Evolutionary conservation across 2,797 vertebrate species (phyloP).

Genomic region (Acipenser transmontanus): DNA sequence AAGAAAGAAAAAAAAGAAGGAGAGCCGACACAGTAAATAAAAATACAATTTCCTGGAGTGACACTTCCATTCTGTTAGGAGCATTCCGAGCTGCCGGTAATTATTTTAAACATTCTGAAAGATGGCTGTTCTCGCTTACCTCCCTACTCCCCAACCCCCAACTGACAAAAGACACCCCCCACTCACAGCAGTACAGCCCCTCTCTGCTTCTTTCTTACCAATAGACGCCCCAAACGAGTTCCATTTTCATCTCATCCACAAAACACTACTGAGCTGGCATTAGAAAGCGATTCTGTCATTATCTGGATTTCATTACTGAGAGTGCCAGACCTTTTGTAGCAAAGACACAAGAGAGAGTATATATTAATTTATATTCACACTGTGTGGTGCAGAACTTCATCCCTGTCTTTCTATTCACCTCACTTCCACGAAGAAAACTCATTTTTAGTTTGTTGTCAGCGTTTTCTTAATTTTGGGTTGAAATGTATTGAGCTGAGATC

Average conservation of each 20-base stretch:
- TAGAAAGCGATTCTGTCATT: conserved; percentile 19
- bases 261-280: conserved; percentile 5
- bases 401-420: conserved; percentile 12
- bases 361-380: conserved; percentile 23
- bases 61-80: conserved; percentile 59
- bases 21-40: conserved; percentile 61
- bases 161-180: background rate
- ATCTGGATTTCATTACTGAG: conserved; percentile 17
- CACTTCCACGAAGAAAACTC: background rate
- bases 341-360: conserved; percentile 12
- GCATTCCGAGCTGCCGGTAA: conserved; percentile 50
- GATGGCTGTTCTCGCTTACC: conserved; percentile 45
- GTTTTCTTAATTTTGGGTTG: too few species aligned
- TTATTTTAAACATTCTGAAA: conserved; percentile 62
- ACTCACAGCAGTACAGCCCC: conserved; percentile 2
- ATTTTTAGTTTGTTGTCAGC: too few species aligned
- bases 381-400: conserved; percentile 3
- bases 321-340: background rate
- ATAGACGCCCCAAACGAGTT: conserved; percentile 16
- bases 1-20: background rate
- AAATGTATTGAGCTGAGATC: too few species aligned
- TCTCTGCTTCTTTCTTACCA: conserved; percentile 16
- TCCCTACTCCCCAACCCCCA: conserved; percentile 7
- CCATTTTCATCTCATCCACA: conserved; percentile 19
- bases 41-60: conserved; percentile 61